A percentile compares a stretch with the other conserved stretches of the same genome.
Conservation (phyloP, 1,140 invertebrate genomes). For the Orchesella cincta region DNA sequence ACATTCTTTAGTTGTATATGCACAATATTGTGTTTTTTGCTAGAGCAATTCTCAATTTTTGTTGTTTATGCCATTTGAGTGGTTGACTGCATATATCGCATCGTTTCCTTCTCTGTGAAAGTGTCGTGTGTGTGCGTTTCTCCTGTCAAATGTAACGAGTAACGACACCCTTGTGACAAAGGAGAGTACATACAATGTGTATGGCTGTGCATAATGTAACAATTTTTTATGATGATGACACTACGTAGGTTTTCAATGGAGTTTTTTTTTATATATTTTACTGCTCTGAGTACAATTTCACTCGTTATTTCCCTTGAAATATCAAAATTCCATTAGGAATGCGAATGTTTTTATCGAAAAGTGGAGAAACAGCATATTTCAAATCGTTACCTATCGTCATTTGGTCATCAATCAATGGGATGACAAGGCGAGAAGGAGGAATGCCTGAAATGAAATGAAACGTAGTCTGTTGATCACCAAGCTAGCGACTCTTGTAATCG, state of each 20-base stretch:
- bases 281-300: neutral
- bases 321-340: neutral
- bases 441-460: neutral
- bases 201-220: neutral
- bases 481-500: neutral
- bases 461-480: neutral
- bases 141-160: constrained; percentile 20
- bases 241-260: neutral
- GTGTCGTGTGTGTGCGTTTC: neutral
- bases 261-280: neutral
- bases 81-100: neutral
- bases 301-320: too few relatives aligned
- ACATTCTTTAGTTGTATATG: neutral
- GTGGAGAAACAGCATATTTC: neutral
- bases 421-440: neutral
- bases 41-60: constrained; percentile 5
- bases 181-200: neutral
- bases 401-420: constrained; percentile 6
- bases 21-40: neutral
- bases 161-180: constrained; percentile 8
- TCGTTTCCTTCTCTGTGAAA: neutral
- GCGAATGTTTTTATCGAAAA: neutral
- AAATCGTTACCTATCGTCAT: neutral
- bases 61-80: neutral
- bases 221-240: neutral